Evolutionary conservation across 53 echinoderm and acorn worm genomes (phyloP).

Genomic region (Actinopyga echinites): DNA sequence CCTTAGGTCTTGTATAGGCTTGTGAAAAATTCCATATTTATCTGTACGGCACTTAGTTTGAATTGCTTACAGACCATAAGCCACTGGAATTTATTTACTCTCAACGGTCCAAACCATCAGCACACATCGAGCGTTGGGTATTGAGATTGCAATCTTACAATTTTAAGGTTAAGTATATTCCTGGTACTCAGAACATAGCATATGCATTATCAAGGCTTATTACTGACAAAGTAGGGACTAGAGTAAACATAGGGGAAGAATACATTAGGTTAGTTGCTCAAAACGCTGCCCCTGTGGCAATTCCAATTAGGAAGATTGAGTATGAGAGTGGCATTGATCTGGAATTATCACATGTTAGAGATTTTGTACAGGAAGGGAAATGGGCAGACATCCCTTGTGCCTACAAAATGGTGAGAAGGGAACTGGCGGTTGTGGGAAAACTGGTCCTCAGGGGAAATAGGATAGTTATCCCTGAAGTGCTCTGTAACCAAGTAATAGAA

Average conservation of each 20-base stretch:
- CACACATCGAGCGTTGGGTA: constrained; percentile 39
- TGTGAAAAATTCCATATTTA: constrained; percentile 56
- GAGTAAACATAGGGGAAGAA: too few species aligned
- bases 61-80: too few species aligned
- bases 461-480: constrained; percentile 60
- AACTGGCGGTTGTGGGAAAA: constrained; percentile 19
- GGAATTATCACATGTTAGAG: too few species aligned
- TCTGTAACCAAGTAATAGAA: constrained; percentile 36
- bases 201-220: constrained; percentile 31
- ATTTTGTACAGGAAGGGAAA: neutral
- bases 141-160: too few species aligned
- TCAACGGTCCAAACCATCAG: constrained; percentile 11
- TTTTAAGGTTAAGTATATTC: too few species aligned
- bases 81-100: constrained; percentile 53
- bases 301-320: too few species aligned
- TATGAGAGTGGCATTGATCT: too few species aligned
- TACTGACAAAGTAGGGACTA: neutral
- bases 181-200: constrained; percentile 11
- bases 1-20: constrained; percentile 59
- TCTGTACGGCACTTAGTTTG: constrained; percentile 43
- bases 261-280: too few species aligned
- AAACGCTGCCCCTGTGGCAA: constrained; percentile 14
- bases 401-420: constrained; percentile 22
- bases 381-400: neutral
- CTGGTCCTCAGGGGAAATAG: constrained; percentile 39